Evolutionary conservation across 2,113 vertebrate species (phyloP), one percentile per base, ranked within the genome.

Genomic region (Oreochromis tanganicae): DNA sequence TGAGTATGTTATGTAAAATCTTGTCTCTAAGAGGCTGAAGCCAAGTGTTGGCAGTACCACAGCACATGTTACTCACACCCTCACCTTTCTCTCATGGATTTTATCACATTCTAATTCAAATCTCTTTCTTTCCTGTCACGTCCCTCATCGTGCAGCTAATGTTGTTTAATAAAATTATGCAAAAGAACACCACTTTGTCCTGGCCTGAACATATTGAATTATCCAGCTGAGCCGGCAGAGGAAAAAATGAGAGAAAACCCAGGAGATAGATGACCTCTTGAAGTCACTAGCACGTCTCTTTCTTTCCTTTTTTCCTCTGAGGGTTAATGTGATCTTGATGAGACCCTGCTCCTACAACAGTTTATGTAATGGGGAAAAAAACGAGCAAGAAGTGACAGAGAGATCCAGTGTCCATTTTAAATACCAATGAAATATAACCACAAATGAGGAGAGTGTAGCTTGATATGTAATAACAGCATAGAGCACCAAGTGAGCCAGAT

Each of bases 121-220:
- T 85, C 80, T 87, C 80, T 88, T 88, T 83, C 56, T 83, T 78
- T 46, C 59, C 56, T 85, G 89, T 93, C 92, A 93, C 63, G 54
- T 87, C 59, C 68, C 80, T 71, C 75, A 91, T 87, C 73, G 81
- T 41, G 9, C 63, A 36, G 80, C 90, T 94, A 93, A 96, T 92
- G 86, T 88, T 57, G 80, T 85, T 78, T 91, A 86, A 94, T 95
- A 86, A 79, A 92, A 95, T 95, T 86, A 92, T 89, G 89, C 87
- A 91, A 92, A 93, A 63, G 87, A 90, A 88, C 85, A 85, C 85
- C 85, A 63, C 73, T 84, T 48, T 82, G 85, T 84, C 80, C 79
- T 85, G 73, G 75, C 87, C 66, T 61, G 56, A 91, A 89, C 86
- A 92, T 89, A 90, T 83, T 86, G 48, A 94, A 94, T 93, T 90